Percentiles rank a stretch among this genome's conserved stretches.
phyloP scores from a whole-genome alignment of 53 echinoderm and acorn worm species.

The Crossaster papposus region DNA sequence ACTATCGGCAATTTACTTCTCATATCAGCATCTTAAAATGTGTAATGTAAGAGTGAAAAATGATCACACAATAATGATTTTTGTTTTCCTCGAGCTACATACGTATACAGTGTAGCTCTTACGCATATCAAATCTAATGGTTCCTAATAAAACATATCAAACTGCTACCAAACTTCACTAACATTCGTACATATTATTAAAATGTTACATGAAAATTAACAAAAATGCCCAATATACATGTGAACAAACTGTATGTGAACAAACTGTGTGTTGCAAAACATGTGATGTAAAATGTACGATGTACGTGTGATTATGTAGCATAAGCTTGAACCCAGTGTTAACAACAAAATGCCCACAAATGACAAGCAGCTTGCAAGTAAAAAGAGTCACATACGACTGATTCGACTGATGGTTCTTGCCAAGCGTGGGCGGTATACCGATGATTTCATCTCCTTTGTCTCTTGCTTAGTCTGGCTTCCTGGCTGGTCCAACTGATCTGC shows the following conservation, averaged over 20 bases:
- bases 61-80: no score
- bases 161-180: background rate
- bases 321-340: conserved; percentile 36
- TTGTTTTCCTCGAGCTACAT: no score
- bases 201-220: background rate
- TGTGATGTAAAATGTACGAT: background rate
- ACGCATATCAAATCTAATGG: no score
- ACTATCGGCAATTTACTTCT: no score
- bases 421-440: conserved; percentile 68
- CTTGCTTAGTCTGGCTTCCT: background rate
- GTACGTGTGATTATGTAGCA: conserved; percentile 18
- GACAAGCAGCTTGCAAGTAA: conserved; percentile 38
- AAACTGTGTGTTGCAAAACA: no score
- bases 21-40: no score
- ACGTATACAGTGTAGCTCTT: no score
- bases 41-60: no score
- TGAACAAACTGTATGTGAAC: background rate
- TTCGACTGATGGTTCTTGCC: conserved; percentile 69
- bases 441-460: conserved; percentile 14
- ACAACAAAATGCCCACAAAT: conserved; percentile 20
- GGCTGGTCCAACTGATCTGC: background rate
- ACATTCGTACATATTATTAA: background rate
- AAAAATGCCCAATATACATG: conserved; percentile 7
- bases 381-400: conserved; percentile 69
- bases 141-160: no score